phyloP scores from a whole-genome alignment of 2,797 vertebrate genomes.

The Gadopsis marmoratus region DNA sequence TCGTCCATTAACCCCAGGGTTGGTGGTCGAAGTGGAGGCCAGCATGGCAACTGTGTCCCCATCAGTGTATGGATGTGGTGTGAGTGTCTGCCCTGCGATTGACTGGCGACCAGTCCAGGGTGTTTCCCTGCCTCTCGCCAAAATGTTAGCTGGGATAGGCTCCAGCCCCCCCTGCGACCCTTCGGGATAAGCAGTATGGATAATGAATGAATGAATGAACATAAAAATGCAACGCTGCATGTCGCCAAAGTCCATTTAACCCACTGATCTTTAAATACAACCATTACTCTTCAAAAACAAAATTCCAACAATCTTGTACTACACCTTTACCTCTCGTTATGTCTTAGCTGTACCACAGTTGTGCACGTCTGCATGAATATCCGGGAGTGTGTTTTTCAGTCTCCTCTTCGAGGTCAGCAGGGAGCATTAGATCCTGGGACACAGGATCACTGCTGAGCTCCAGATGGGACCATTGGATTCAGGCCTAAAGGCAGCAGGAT shows the following conservation, averaged over 20 bases:
- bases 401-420: slow-evolving; percentile 27
- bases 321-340: not conserved
- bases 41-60: too few species aligned
- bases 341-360: not conserved
- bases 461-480: slow-evolving; percentile 39
- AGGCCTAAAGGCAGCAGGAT: slow-evolving; percentile 9
- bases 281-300: not conserved
- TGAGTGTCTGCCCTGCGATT: too few species aligned
- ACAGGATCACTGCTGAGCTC: slow-evolving; percentile 31
- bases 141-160: too few species aligned
- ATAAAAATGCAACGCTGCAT: slow-evolving; percentile 20
- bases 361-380: not conserved
- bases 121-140: too few species aligned
- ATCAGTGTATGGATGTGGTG: too few species aligned
- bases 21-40: too few species aligned
- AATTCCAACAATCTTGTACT: not conserved
- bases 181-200: too few species aligned
- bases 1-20: too few species aligned
- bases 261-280: not conserved
- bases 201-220: too few species aligned
- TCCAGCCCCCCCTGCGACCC: too few species aligned
- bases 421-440: too few species aligned
- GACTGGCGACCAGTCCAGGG: too few species aligned
- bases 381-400: slow-evolving; percentile 8
- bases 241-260: slow-evolving; percentile 38